These are phyloP conservation scores for Tineola bisselliella DNA, from an alignment of 2,888 invertebrate species.

Conservation along the genomic window DNA sequence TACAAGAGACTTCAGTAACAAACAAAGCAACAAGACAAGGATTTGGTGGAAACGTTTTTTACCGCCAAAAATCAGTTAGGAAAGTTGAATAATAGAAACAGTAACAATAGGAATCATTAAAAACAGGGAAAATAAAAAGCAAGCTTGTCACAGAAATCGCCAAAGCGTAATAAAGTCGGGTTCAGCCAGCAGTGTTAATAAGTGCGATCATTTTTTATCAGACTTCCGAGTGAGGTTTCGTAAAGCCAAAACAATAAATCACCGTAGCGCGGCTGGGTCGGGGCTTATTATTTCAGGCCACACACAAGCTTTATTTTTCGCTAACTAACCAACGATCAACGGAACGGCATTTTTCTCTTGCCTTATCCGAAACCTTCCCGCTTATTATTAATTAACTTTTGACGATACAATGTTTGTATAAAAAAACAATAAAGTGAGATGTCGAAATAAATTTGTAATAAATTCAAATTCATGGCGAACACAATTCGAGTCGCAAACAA, in stretches of 20 bases:
- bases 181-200: constrained; percentile 52
- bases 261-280: constrained; percentile 38
- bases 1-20: not conserved
- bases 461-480: not conserved
- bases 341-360: constrained; percentile 45
- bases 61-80: not conserved
- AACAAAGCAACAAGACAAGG: not conserved
- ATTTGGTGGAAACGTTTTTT: not conserved
- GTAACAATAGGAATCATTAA: constrained; percentile 12
- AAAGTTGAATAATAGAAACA: not conserved
- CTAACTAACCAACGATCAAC: constrained; percentile 41
- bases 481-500: not conserved
- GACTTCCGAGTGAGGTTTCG: constrained; percentile 55
- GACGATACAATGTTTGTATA: not conserved
- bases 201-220: constrained; percentile 62
- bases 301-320: constrained; percentile 43
- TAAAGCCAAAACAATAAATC: constrained; percentile 63
- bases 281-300: constrained; percentile 57
- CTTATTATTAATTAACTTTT: constrained; percentile 54
- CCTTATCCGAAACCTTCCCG: constrained; percentile 27
- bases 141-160: constrained; percentile 29
- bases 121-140: constrained; percentile 12
- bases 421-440: too few species aligned
- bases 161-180: constrained; percentile 47
- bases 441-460: too few species aligned